Evolutionary conservation across 2,888 invertebrate species (phyloP), one percentile per base, ranked within the genome.

Genomic region (Andrena praecox): DNA sequence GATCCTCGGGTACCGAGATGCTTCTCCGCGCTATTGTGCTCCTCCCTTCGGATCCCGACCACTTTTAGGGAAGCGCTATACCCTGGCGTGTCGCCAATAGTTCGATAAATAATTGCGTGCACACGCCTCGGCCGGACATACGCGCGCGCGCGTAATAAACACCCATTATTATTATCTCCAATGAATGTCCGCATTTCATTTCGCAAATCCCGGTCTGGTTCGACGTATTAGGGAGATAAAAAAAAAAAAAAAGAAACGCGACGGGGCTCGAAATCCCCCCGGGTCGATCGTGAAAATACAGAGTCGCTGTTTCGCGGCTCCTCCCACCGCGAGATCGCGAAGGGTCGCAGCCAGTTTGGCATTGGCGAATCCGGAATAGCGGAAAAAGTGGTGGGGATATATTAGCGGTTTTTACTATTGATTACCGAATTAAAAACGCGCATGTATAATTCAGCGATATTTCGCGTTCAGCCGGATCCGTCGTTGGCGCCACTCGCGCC

Each of bases 361-460:
- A 88, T 88, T 87, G 88, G 88, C 76, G 88, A 85, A 84, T 84
- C 79, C 75, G 76, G 84, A 82, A 88, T 85, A 79, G 85, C 85
- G 91, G 85, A 82, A 90, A 86, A 89, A 85, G 42, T 86, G 89
- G 87, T 82, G 86, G 85, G 89, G 90, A 88, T 85, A 87, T 89
- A 87, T 88, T 89, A 89, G 89, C 85, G 91, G 90, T 93, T 93
- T 93, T 93, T 92, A 92, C 93, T 93, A 93, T 93, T 92, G 93
- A 93, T 93, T 92, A 92, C 91, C 90, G 91, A 92, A 93, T 92
- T 92, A 93, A 93, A 93, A 93, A 93, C 92, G 92, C 92, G 93
- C 92, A 92, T 93, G 92, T 90, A 93, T 93, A 93, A 93, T 93
- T 93, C 92, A 90, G 88, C 89, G 89, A 90, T 89, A 90, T 84